Evolutionary conservation across 2,797 vertebrate genomes (phyloP), one percentile per base, ranked within the genome.

Genomic region (Squalus acanthias): DNA sequence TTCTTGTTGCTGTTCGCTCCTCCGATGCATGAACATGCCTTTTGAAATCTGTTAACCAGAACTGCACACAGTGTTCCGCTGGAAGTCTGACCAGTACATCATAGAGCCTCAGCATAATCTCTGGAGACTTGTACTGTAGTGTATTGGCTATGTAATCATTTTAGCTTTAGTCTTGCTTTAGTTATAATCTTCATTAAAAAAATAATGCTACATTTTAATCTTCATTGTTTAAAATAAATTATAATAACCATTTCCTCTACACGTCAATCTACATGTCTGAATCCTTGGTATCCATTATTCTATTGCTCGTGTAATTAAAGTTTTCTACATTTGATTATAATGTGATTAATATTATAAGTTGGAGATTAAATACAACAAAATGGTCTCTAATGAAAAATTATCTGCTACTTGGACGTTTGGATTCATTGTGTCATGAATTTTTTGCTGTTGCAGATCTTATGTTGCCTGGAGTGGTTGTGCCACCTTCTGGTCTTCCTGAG

Each of bases 391-490:
- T 95, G 50, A 60, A 89, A 29, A 89, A 20, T 10, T 12, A 95
- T 39, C 17, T 22, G 20, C 9, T 70, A 4, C 13, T 74, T 74
- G 1, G 53, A 15, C 93, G 15, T 72, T 95, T 95, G 69, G 69
- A 57, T 46, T 69, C 22, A 70, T 12, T 76, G 29, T 67, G 29
- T 13, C 15, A 6, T 12, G 53, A 87, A 65, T 0, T 65, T 89
- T 50, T 70, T 95, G 12, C 96, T 60, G 67, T 96, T 96, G 26
- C 97, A 99, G 98, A 99, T 98, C 98, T 98, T 97, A 98, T 98
- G 98, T 98, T 99, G 97, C 99, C 99, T 0, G 99, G 99, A 74
- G 98, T 99, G 96, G 98, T 99, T 96, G 97, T 98, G 97, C 98
- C 99, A 96, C 97, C 98, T 96, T 96, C 97, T 97, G 99, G 99